phyloP scores from a whole-genome alignment of 2,113 vertebrate genomes.

The Lagenorhynchus albirostris region DNA sequence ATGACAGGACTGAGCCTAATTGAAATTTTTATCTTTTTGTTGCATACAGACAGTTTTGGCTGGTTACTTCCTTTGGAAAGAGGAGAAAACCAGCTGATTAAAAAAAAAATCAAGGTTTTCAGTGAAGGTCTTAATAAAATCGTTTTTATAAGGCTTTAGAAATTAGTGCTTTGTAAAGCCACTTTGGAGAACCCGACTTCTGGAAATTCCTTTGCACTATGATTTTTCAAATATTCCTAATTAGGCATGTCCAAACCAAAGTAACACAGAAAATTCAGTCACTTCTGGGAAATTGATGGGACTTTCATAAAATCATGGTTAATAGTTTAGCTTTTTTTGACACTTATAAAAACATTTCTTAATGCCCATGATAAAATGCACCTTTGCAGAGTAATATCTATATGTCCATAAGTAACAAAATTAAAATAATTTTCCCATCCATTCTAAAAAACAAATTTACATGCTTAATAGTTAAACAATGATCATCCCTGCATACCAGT shows the following conservation, averaged over 20 bases:
- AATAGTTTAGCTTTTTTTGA: background rate
- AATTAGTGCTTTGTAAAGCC: slow-evolving; percentile 62
- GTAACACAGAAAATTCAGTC: background rate
- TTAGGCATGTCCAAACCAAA: slow-evolving; percentile 23
- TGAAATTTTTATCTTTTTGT: slow-evolving; percentile 91
- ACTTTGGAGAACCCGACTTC: slow-evolving; percentile 46
- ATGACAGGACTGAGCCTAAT: slow-evolving; percentile 88
- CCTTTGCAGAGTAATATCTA: background rate
- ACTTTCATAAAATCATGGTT: background rate
- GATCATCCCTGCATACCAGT: background rate
- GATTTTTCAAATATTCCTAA: slow-evolving; percentile 63
- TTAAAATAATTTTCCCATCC: background rate
- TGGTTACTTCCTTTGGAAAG: slow-evolving; percentile 80
- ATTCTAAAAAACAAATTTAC: background rate
- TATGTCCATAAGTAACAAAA: background rate
- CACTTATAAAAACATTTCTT: background rate
- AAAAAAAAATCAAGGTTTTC: slow-evolving; percentile 75
- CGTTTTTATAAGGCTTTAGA: slow-evolving; percentile 70
- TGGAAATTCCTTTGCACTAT: slow-evolving; percentile 54
- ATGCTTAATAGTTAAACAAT: background rate
- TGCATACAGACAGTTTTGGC: slow-evolving; percentile 87
- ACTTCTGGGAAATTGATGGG: background rate
- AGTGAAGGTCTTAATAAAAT: slow-evolving; percentile 72
- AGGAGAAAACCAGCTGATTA: slow-evolving; percentile 77
- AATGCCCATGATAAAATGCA: background rate